These are phyloP conservation scores for Hormiphora californensis DNA, from an alignment of 37 sponge, comb jelly and placozoan genomes.

Conservation along the genomic window DNA sequence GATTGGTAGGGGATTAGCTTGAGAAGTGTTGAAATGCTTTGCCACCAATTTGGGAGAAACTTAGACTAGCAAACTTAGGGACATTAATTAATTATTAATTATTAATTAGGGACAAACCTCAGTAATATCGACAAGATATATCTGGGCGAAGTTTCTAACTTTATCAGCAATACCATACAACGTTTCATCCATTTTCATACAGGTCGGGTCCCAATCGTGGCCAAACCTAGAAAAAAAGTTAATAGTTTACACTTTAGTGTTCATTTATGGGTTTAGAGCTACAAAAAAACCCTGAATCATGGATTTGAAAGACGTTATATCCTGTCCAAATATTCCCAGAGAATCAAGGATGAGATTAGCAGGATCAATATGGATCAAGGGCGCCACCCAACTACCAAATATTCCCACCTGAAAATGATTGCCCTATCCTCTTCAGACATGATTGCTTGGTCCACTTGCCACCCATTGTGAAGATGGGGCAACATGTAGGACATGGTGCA, in stretches of 20 bases:
- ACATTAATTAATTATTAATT: not conserved
- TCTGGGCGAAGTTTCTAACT: slow-evolving; percentile 77
- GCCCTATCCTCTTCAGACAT: slow-evolving; percentile 89
- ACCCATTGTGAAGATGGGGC: slow-evolving; percentile 90
- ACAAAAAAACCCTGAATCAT: not conserved
- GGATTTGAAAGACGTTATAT: not conserved
- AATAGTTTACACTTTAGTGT: too few species aligned
- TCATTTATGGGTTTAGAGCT: not conserved
- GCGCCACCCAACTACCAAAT: too few species aligned
- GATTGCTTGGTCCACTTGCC: slow-evolving; percentile 99
- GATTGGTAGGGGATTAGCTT: not conserved
- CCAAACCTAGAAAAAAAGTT: slow-evolving; percentile 72
- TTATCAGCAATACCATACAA: slow-evolving; percentile 54
- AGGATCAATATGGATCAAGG: too few species aligned
- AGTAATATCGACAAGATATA: slow-evolving; percentile 88
- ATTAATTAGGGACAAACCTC: slow-evolving; percentile 43
- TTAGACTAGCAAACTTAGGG: not conserved
- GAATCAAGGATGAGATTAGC: too few species aligned
- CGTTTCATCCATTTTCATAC: slow-evolving; percentile 98
- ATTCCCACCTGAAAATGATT: slow-evolving; percentile 73
- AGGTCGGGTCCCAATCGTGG: slow-evolving; percentile 98
- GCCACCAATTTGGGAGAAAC: too few species aligned
- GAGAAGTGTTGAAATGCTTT: not conserved
- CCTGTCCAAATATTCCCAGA: not conserved
- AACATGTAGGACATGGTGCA: slow-evolving; percentile 99